Percentiles rank a stretch among this genome's conserved stretches.
These are phyloP conservation scores for Perizoma affinitatum DNA, from an alignment of 2,888 invertebrate genomes.

Conservation along the genomic window DNA sequence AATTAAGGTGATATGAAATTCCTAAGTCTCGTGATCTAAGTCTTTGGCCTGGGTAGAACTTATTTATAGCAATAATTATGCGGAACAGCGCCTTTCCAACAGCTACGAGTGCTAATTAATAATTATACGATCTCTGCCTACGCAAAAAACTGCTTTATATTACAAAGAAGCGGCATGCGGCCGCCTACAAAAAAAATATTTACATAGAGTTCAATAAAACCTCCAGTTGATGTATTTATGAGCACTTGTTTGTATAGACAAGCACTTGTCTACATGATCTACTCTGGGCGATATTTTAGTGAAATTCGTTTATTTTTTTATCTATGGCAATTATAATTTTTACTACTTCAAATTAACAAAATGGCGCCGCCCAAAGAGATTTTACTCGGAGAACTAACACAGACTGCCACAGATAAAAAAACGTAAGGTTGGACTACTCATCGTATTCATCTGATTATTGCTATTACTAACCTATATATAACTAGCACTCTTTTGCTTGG, in stretches of 20 bases:
- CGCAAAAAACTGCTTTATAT: constrained; percentile 30
- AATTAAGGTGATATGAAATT: too few species aligned
- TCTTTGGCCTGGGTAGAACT: constrained; percentile 23
- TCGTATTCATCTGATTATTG: too few species aligned
- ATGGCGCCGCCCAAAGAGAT: too few species aligned
- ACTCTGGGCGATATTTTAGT: neutral
- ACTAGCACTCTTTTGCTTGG: too few species aligned
- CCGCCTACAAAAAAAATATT: constrained; percentile 26
- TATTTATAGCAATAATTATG: constrained; percentile 35
- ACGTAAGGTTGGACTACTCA: too few species aligned
- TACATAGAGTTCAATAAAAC: constrained; percentile 36
- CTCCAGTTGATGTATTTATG: constrained; percentile 8
- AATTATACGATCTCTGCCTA: constrained; percentile 30
- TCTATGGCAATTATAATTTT: too few species aligned
- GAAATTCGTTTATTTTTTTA: too few species aligned
- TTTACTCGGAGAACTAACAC: too few species aligned
- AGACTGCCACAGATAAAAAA: too few species aligned
- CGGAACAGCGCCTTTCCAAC: constrained; percentile 24
- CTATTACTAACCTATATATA: too few species aligned
- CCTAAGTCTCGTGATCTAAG: too few species aligned
- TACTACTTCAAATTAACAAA: too few species aligned
- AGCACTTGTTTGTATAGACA: constrained; percentile 4
- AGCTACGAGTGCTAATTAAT: constrained; percentile 19
- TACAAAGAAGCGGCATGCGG: constrained; percentile 10
- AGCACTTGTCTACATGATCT: constrained; percentile 2